A percentile compares a stretch with the other conserved stretches of the same genome.
Evolutionary conservation across 2,797 vertebrate species (phyloP).

Genomic region (Dipus sagitta): DNA sequence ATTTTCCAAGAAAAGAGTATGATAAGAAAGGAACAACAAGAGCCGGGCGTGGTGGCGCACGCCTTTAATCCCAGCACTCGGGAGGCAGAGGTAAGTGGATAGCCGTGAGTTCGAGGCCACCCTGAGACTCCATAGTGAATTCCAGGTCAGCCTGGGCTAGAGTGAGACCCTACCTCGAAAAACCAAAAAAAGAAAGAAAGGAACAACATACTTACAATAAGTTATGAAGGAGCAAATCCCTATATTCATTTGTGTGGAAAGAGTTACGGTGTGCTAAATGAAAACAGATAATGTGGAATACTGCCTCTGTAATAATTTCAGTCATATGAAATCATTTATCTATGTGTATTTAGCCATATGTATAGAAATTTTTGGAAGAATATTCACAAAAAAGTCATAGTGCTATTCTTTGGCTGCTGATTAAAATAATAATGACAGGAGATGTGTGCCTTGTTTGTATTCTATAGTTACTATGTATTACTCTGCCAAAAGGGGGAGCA

Average conservation of each 20-base stretch:
- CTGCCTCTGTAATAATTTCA: constrained; percentile 21
- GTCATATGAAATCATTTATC: constrained; percentile 56
- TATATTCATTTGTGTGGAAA: constrained; percentile 34
- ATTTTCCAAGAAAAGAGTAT: constrained; percentile 24
- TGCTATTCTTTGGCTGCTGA: constrained; percentile 40
- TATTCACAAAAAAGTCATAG: constrained; percentile 23
- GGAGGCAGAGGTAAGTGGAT: too few relatives aligned
- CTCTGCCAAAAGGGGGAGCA: constrained; percentile 22
- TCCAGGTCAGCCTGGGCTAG: too few relatives aligned
- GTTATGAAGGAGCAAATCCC: not conserved
- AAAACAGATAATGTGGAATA: constrained; percentile 63
- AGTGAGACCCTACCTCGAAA: too few relatives aligned
- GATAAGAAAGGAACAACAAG: constrained; percentile 24
- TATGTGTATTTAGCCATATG: not conserved
- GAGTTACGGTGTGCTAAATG: constrained; percentile 49
- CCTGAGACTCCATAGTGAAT: too few relatives aligned
- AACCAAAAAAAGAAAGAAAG: too few relatives aligned
- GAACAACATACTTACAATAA: constrained; percentile 18
- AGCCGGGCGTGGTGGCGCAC: too few relatives aligned
- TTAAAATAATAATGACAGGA: constrained; percentile 46
- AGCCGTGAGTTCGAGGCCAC: too few relatives aligned
- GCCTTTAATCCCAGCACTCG: too few relatives aligned
- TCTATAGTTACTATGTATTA: constrained; percentile 31
- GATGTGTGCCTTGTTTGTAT: constrained; percentile 52
- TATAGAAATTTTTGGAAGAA: constrained; percentile 24